Conservation (phyloP, 1,140 invertebrate species). For the Vollenhovia emeryi region DNA sequence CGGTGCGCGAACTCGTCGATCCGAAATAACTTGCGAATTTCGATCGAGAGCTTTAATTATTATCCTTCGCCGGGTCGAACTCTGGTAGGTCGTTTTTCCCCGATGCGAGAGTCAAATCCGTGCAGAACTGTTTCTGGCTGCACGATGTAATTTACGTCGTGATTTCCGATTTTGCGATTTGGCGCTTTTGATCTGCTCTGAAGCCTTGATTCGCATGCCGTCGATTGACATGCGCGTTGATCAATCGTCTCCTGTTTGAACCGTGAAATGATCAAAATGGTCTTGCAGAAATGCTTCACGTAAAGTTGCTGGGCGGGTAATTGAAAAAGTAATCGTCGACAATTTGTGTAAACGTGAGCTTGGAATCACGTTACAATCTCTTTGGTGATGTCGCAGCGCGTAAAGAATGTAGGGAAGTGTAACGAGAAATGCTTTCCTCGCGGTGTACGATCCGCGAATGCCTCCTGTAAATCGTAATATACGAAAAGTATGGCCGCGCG, state of each 20-base stretch:
- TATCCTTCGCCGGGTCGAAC: neutral
- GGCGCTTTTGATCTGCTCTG: conserved; percentile 48
- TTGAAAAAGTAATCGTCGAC: neutral
- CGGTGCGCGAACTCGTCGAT: conserved; percentile 42
- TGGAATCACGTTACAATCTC: conserved; percentile 14
- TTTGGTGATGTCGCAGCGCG: conserved; percentile 30
- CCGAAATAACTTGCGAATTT: conserved; percentile 46
- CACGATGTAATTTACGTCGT: conserved; percentile 24
- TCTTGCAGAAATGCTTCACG: conserved; percentile 1
- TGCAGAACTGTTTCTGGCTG: neutral
- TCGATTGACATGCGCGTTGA: neutral
- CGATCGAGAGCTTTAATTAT: conserved; percentile 39
- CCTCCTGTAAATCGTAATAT: conserved; percentile 14
- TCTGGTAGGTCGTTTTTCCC: neutral
- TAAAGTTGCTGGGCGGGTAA: neutral
- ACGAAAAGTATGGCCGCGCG: conserved; percentile 1
- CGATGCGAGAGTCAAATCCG: neutral
- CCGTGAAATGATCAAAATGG: conserved; percentile 11
- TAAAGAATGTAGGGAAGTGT: conserved; percentile 5
- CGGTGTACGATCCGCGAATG: neutral
- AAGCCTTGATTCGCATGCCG: conserved; percentile 15
- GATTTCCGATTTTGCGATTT: conserved; percentile 21
- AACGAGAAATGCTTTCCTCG: neutral
- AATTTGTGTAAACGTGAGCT: conserved; percentile 6
- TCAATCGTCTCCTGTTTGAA: conserved; percentile 31